These are phyloP conservation scores for Caenorhabditis becei DNA, from an alignment of 2,888 invertebrate species.

Conservation along the genomic window DNA sequence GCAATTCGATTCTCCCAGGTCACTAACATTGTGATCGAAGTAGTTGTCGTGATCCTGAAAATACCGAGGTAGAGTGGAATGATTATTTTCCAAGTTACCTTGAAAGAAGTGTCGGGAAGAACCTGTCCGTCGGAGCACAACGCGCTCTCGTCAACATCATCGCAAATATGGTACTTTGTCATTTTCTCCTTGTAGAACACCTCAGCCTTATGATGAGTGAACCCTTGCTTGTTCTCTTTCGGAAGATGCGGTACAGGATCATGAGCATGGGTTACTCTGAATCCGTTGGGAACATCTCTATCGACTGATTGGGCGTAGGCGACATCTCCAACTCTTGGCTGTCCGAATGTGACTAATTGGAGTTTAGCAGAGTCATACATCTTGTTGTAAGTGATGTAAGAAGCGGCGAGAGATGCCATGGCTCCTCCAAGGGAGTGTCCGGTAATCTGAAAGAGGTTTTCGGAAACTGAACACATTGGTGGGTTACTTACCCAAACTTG, in stretches of 20 bases:
- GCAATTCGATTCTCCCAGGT: too few relatives aligned
- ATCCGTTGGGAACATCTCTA: slow-evolving; percentile 52
- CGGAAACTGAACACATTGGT: too few relatives aligned
- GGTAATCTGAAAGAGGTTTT: slow-evolving; percentile 33
- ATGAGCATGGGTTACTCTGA: slow-evolving; percentile 63
- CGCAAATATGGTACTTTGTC: too few relatives aligned
- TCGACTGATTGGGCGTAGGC: slow-evolving; percentile 64
- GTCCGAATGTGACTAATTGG: slow-evolving; percentile 69
- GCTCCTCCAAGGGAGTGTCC: slow-evolving; percentile 71
- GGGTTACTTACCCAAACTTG: slow-evolving; percentile 64
- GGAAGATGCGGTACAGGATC: slow-evolving; percentile 70
- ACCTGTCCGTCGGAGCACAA: slow-evolving; percentile 65
- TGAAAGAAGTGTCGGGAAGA: too few relatives aligned
- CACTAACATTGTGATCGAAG: too few relatives aligned
- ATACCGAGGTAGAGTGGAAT: too few relatives aligned
- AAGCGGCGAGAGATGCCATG: slow-evolving; percentile 67
- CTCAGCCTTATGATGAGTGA: slow-evolving; percentile 67
- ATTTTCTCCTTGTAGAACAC: slow-evolving; percentile 70
- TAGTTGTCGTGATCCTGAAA: too few relatives aligned
- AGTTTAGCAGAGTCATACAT: slow-evolving; percentile 24
- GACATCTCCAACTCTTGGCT: slow-evolving; percentile 69
- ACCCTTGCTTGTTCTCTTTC: slow-evolving; percentile 64
- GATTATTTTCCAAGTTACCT: too few relatives aligned
- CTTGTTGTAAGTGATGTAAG: slow-evolving; percentile 44
- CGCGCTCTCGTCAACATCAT: slow-evolving; percentile 64